Conservation (phyloP, 2,888 invertebrate genomes). For the Oligia latruncula region DNA sequence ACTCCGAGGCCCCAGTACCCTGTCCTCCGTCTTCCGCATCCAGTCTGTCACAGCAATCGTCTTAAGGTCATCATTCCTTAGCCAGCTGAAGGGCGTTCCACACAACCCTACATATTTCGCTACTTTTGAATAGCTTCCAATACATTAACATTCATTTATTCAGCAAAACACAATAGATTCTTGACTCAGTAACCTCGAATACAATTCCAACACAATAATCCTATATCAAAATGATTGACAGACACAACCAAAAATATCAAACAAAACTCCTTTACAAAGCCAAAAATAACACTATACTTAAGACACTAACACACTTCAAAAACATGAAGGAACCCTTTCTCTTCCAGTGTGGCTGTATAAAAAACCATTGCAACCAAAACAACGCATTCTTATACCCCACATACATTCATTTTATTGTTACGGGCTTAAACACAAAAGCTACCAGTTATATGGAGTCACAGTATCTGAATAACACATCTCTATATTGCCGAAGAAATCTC, state of each 20-base stretch:
- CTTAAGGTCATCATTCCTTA: background rate
- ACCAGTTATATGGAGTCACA: slow-evolving; percentile 56
- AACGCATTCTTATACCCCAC: slow-evolving; percentile 57
- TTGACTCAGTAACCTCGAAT: slow-evolving; percentile 37
- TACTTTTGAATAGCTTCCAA: slow-evolving; percentile 16
- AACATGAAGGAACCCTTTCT: slow-evolving; percentile 56
- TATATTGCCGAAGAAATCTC: slow-evolving; percentile 70
- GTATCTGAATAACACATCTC: slow-evolving; percentile 67
- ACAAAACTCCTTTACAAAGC: slow-evolving; percentile 23
- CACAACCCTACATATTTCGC: background rate
- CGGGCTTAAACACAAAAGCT: slow-evolving; percentile 66
- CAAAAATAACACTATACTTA: slow-evolving; percentile 53
- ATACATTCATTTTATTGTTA: slow-evolving; percentile 69
- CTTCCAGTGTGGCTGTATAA: slow-evolving; percentile 54
- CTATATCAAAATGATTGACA: slow-evolving; percentile 50
- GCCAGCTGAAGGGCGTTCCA: background rate
- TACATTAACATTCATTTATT: slow-evolving; percentile 45
- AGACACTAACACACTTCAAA: slow-evolving; percentile 53
- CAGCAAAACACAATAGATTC: slow-evolving; percentile 9
- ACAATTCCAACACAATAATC: slow-evolving; percentile 34
- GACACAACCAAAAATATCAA: slow-evolving; percentile 25
- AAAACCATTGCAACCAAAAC: slow-evolving; percentile 67
- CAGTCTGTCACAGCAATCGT: background rate
- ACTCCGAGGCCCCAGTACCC: too few species aligned
- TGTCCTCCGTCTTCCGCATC: background rate